Conservation (phyloP, 2,113 vertebrate genomes). For the Erythrolamprus reginae region DNA sequence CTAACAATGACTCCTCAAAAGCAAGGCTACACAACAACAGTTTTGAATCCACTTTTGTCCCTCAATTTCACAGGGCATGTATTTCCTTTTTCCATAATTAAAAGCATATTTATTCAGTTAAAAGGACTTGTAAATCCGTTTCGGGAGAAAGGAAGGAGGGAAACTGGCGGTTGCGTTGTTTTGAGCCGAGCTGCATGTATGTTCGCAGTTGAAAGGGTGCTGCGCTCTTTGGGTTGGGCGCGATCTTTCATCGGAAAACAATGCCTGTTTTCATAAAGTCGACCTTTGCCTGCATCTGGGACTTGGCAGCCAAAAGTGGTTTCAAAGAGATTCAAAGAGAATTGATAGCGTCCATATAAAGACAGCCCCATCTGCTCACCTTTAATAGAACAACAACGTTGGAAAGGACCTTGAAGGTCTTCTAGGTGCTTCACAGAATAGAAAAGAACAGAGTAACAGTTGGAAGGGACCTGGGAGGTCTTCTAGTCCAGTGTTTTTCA, state of each 20-base stretch:
- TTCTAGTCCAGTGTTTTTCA: too few relatives aligned
- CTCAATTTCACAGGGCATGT: not conserved
- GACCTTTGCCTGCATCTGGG: not conserved
- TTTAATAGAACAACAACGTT: not conserved
- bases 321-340: not conserved
- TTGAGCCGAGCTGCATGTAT: not conserved
- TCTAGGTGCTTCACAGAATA: too few relatives aligned
- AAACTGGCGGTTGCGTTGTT: not conserved
- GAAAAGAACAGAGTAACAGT: too few relatives aligned
- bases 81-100: not conserved
- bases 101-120: slow-evolving; percentile 1
- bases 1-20: not conserved
- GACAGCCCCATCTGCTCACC: not conserved
- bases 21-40: not conserved
- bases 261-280: not conserved
- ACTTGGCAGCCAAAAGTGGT: not conserved
- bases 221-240: not conserved
- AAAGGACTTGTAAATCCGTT: not conserved
- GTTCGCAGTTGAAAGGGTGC: slow-evolving; percentile 14
- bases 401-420: not conserved
- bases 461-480: too few relatives aligned
- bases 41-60: slow-evolving; percentile 1
- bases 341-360: not conserved
- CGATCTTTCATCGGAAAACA: not conserved
- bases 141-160: not conserved